Evolutionary conservation across 2,888 invertebrate genomes (phyloP).

Genomic region (Thelaira solivaga): DNA sequence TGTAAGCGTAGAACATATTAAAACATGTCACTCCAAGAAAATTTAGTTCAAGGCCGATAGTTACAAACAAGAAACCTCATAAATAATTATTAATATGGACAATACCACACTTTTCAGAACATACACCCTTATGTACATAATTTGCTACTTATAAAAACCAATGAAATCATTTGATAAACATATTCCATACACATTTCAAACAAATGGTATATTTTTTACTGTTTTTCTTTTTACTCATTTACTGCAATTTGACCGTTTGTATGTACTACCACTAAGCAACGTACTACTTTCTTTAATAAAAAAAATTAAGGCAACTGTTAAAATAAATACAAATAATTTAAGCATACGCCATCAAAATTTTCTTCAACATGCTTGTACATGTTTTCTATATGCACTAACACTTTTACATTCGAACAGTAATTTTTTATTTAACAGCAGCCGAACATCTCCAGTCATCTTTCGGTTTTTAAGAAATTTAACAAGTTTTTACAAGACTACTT

Average conservation of each 20-base stretch:
- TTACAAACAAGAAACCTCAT: neutral
- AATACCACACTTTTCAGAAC: neutral
- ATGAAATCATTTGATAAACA: too few relatives aligned
- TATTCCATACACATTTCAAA: too few relatives aligned
- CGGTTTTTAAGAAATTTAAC: neutral
- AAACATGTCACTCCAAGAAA: neutral
- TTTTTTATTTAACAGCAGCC: neutral
- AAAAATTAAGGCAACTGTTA: neutral
- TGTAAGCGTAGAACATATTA: neutral
- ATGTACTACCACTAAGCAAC: too few relatives aligned
- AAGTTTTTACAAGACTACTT: slow-evolving; percentile 2
- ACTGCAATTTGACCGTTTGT: neutral
- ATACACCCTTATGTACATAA: neutral
- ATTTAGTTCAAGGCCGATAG: slow-evolving; percentile 26
- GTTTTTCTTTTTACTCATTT: neutral
- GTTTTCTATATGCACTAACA: neutral
- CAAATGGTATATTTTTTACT: too few relatives aligned
- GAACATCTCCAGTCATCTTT: neutral
- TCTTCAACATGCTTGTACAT: neutral
- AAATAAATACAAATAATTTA: neutral
- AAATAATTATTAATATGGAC: slow-evolving; percentile 11
- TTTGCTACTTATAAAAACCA: neutral
- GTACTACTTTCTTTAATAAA: neutral
- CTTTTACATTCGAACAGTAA: neutral
- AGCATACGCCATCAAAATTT: too few relatives aligned